Evolutionary conservation across 1,140 invertebrate species (phyloP).

Genomic region (Megalonaias nervosa): DNA sequence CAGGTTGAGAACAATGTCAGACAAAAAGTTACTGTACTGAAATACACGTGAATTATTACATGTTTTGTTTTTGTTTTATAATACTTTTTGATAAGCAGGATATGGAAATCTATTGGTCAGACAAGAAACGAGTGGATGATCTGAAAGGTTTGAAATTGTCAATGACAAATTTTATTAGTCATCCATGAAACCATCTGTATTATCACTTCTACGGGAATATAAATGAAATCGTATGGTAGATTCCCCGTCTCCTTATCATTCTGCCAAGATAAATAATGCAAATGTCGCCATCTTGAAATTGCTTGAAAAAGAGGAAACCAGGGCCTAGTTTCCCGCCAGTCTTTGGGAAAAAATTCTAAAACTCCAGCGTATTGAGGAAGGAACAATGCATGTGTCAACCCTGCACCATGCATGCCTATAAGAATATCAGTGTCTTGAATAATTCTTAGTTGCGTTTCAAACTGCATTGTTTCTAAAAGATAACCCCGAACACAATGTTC

Average conservation of each 20-base stretch:
- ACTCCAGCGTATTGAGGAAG: conserved; percentile 94
- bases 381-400: conserved; percentile 93
- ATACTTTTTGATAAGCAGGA: no score
- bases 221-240: no score
- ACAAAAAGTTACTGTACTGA: no score
- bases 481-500: conserved; percentile 38
- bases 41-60: no score
- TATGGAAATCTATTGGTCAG: no score
- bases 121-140: no score
- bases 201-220: no score
- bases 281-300: conserved; percentile 56
- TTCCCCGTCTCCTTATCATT: conserved; percentile 27
- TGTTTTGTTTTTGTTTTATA: no score
- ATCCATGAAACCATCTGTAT: no score
- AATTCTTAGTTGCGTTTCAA: conserved; percentile 51
- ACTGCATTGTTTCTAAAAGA: conserved; percentile 50
- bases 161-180: no score
- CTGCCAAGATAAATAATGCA: conserved; percentile 54
- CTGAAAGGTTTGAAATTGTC: no score
- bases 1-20: no score
- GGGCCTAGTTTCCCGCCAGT: conserved; percentile 38
- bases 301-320: conserved; percentile 49
- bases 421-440: conserved; percentile 87
- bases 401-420: conserved; percentile 97
- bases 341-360: conserved; percentile 86